phyloP scores from a whole-genome alignment of 2,113 vertebrate genomes.

The Butorides virescens region DNA sequence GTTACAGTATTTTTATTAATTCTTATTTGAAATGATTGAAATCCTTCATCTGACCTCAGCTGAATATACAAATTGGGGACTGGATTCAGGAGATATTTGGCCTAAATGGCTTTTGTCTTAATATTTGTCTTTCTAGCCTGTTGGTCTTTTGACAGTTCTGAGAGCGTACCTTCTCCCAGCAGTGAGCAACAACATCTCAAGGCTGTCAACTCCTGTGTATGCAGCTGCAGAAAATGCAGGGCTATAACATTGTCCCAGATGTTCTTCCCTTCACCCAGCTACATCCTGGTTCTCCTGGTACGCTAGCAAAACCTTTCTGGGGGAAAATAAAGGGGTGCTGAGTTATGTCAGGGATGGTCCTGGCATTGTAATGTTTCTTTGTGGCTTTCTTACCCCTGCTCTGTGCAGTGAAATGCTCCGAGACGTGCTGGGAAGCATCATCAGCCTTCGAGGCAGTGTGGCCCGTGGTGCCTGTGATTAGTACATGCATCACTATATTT shows the following conservation, averaged over 20 bases:
- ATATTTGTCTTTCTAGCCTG: background rate
- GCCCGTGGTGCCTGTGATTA: background rate
- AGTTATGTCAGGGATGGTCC: background rate
- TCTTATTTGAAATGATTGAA: background rate
- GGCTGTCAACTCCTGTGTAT: background rate
- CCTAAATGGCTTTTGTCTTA: background rate
- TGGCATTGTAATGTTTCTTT: background rate
- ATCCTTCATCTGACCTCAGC: background rate
- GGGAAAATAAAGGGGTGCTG: background rate
- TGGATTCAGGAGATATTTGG: background rate
- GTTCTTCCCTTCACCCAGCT: background rate
- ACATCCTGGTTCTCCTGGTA: background rate
- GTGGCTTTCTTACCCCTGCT: background rate
- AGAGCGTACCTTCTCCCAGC: background rate
- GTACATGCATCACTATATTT: background rate
- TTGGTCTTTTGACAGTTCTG: background rate
- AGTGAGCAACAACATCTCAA: background rate
- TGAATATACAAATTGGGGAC: background rate
- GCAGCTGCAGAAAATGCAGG: background rate
- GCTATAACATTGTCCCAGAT: background rate
- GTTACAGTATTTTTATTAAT: background rate
- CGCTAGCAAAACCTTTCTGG: background rate
- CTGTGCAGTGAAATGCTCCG: background rate
- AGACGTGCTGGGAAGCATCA: background rate
- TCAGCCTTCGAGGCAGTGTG: background rate